phyloP scores from a whole-genome alignment of 2,797 vertebrate species.

The Anas acuta region DNA sequence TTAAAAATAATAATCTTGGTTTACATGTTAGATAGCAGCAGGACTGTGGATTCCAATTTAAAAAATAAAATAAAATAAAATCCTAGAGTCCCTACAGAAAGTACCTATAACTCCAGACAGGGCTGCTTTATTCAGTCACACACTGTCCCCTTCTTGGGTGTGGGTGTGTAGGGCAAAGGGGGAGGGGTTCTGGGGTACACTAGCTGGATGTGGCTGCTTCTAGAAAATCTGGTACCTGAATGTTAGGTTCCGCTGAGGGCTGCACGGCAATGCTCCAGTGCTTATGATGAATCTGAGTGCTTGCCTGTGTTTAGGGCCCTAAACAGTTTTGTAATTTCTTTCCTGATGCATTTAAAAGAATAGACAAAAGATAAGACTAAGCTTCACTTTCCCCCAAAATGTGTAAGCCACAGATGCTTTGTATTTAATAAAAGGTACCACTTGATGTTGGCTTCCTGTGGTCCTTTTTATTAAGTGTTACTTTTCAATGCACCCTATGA shows the following conservation, averaged over 20 bases:
- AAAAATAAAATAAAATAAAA: not conserved
- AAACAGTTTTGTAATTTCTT: not conserved
- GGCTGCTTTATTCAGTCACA: not conserved
- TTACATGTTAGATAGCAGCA: not conserved
- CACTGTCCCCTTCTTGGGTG: not conserved
- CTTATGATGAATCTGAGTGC: not conserved
- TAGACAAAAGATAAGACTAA: not conserved
- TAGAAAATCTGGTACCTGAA: not conserved
- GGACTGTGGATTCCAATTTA: not conserved
- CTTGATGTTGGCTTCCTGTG: conserved; percentile 29
- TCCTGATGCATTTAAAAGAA: not conserved
- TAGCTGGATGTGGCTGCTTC: not conserved
- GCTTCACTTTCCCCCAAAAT: not conserved
- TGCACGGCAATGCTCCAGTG: not conserved
- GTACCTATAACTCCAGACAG: not conserved
- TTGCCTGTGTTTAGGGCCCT: not conserved
- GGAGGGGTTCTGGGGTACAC: not conserved
- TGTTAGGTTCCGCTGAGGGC: not conserved
- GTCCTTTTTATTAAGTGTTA: conserved; percentile 63
- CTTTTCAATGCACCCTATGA: conserved; percentile 21
- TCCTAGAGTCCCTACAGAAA: not conserved
- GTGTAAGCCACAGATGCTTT: not conserved
- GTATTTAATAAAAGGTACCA: conserved; percentile 38
- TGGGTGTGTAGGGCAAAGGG: too few species aligned
- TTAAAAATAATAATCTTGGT: not conserved